Evolutionary conservation across 2,113 vertebrate species (phyloP).

Genomic region (Phrynosoma blainvillii): DNA sequence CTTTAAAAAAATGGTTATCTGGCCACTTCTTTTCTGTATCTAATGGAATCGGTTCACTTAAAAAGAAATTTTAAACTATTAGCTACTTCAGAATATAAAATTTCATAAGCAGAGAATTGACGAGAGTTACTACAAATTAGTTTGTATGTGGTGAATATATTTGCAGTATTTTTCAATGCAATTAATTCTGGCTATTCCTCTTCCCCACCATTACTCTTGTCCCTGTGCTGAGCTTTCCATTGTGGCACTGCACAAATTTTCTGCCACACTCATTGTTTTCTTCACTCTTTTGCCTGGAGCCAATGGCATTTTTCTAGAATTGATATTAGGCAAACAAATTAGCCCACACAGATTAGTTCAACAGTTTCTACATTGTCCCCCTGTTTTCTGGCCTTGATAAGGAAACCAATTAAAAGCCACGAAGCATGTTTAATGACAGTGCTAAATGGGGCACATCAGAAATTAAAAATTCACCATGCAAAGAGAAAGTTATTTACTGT

Average conservation of each 20-base stretch:
- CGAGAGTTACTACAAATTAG: not conserved
- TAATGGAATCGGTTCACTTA: not conserved
- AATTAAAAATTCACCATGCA: constrained; percentile 71
- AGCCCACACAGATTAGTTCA: constrained; percentile 46
- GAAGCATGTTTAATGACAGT: constrained; percentile 73
- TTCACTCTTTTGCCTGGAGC: constrained; percentile 32
- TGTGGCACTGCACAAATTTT: not conserved
- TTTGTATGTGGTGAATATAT: not conserved
- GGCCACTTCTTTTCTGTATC: not conserved
- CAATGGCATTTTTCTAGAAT: constrained; percentile 46
- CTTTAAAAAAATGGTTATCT: not conserved
- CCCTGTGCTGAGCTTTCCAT: not conserved
- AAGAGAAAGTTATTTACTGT: constrained; percentile 62
- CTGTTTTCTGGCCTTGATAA: constrained; percentile 64
- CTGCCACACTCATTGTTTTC: not conserved
- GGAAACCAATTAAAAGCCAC: constrained; percentile 73
- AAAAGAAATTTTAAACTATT: not conserved
- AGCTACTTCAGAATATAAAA: not conserved
- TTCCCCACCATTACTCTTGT: not conserved
- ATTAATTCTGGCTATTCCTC: not conserved
- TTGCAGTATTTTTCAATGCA: not conserved
- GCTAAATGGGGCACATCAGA: constrained; percentile 65
- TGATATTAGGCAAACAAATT: constrained; percentile 62
- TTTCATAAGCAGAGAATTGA: not conserved
- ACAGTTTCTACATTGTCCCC: not conserved